Base-by-base conservation (phyloP, 2,113 vertebrate species). In the Anhinga anhinga region DNA sequence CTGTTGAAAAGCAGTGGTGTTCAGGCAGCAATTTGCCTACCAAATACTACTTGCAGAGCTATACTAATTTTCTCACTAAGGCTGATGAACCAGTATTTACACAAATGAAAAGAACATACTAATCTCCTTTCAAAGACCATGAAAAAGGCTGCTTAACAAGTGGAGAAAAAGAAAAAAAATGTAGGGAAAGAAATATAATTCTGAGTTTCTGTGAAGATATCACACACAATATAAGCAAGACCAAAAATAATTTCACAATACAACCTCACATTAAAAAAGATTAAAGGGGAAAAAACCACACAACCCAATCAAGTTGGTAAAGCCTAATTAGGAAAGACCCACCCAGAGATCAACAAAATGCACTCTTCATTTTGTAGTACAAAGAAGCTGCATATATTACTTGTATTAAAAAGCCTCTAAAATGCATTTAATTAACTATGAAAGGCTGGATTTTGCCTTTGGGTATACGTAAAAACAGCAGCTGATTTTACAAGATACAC, bases 391-490 rank as follows among this genome's bases (percentile, higher is more conserved):
- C 91, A 95, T 93, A 79, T 69, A 96, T 96, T 96, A 91, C 79
- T 92, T 81, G 44, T 82, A 95, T 88, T 93, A 79, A 95, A 90
- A 94, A 96, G 86, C 84, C 50, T 78, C 89, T 96, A 90, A 95
- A 94, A 97, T 86, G 71, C 91, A 97, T 93, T 97, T 96, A 97
- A 97, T 97, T 97, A 96, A 96, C 84, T 86, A 87, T 86, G 84
- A 97, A 95, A 92, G 58, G 77, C 56, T 96, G 89, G 80, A 95
- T 91, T 97, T 97, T 90, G 86, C 94, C 95, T 87, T 90, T 77
- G 84, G 74, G 82, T 73, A 74, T 66, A 81, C 22, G 65, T 67
- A 58, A 96, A 95, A 95, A 38, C 29, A 95, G 81, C 10, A 18
- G 53, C 53, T 79, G 80, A 95, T 95, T 94, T 97, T 95, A 93